Evolutionary conservation across 2,113 vertebrate genomes (phyloP), one percentile per base, ranked within the genome.

Genomic region (Osmerus eperlanus): DNA sequence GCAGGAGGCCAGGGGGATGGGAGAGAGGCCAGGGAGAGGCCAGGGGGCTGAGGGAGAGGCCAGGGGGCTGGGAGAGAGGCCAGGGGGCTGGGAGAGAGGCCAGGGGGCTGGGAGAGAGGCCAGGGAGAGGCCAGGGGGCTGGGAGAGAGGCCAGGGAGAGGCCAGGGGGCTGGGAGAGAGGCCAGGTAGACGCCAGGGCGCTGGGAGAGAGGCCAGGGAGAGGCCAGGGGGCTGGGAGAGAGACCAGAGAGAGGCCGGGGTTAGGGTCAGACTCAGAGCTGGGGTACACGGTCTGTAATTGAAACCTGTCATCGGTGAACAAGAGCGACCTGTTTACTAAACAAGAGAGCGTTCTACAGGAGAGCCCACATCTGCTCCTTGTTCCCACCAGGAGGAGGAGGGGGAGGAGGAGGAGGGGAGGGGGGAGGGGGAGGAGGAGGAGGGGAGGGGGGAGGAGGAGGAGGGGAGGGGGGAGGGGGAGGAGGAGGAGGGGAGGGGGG

Each of bases 271-370:
- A 67, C 65, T 67, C 69, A 52, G 68, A 25, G 36, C 62, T 13
- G 62, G 41, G 1, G 41, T 47, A 47, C 41, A 47, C 9, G 41
- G 11, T 54, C 75, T 75, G 80, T 83, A 84, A 87, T 80, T 85
- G 73, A 79, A 86, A 84, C 76, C 84, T 72, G 80, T 85, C 85
- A 82, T 75, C 73, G 5, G 63, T 54, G 81, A 83, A 82, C 78
- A 86, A 85, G 76, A 89, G 81, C n/a, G 83, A 82, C 75, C 72
- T 81, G 80, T 86, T 84, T 80, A 75, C 75, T 87, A 84, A 87
- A 88, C 81, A 78, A 82, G 76, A 51, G 21, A 70, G 18, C 19
- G 69, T 67, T 83, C 59, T 73, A 70, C 77, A 68, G 77, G 70
- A 62, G 73, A 67, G 76, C 68, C 65, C 73, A 89, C 89, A 88